Percentiles rank a stretch among this genome's conserved stretches.
Conservation (phyloP, 2,113 vertebrate genomes). For the Cervus canadensis region DNA sequence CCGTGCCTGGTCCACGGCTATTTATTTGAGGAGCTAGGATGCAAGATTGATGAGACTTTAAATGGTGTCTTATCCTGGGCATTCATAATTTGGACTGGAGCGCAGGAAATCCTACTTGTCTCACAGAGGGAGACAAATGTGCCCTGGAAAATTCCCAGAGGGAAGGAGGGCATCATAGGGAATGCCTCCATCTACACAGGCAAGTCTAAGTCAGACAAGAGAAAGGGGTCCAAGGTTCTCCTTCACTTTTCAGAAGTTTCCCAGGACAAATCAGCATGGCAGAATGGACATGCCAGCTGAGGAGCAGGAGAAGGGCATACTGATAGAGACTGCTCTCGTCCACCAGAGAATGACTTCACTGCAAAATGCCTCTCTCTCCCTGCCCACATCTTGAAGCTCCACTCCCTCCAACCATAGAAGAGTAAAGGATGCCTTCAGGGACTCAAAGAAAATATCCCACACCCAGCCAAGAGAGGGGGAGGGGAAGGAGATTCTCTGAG, state of each 20-base stretch:
- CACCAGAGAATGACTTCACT: neutral
- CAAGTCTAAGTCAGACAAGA: neutral
- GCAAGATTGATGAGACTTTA: slow-evolving; percentile 2
- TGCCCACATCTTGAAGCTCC: no score
- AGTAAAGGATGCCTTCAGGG: neutral
- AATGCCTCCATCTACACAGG: neutral
- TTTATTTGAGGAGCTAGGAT: neutral
- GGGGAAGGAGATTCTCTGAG: neutral
- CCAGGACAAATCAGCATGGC: neutral
- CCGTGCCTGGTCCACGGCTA: rapidly evolving
- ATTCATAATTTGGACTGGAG: neutral
- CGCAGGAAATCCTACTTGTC: slow-evolving; percentile 62
- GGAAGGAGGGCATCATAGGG: neutral
- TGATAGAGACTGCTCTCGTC: neutral
- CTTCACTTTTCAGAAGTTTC: slow-evolving; percentile 33
- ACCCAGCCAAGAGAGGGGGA: neutral
- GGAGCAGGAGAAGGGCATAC: neutral
- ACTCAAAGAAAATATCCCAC: neutral
- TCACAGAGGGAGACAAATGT: slow-evolving; percentile 32
- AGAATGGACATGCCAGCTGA: neutral
- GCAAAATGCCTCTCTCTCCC: neutral
- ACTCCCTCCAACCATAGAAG: neutral
- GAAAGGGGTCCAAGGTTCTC: neutral
- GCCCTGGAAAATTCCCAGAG: slow-evolving; percentile 60
- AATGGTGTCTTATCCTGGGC: neutral